phyloP scores from a whole-genome alignment of 2,113 vertebrate genomes.

The Cisticola juncidis region DNA sequence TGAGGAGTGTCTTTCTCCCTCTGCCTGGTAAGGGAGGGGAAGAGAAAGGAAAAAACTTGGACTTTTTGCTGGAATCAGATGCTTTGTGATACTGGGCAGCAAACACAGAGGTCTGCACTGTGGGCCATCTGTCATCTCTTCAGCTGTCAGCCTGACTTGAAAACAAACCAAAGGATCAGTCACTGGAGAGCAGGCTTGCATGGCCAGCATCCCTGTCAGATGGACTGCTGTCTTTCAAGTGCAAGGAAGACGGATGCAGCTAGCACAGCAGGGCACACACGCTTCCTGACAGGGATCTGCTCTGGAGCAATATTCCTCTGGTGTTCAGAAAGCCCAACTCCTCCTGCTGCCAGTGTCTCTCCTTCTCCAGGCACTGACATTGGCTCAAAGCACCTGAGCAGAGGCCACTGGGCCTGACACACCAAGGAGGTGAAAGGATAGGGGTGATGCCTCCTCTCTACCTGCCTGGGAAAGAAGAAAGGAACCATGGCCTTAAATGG shows the following conservation, averaged over 20 bases:
- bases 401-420: not conserved
- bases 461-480: not conserved
- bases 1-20: not conserved
- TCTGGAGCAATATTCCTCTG: not conserved
- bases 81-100: not conserved
- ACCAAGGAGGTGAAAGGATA: accelerated
- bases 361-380: not conserved
- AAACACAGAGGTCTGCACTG: not conserved
- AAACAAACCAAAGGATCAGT: not conserved
- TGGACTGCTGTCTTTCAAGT: not conserved
- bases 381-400: not conserved
- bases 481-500: not conserved
- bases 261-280: not conserved
- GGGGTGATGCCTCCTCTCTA: not conserved
- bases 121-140: constrained; percentile 14
- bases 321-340: not conserved
- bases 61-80: not conserved
- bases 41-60: not conserved
- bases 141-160: not conserved
- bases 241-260: not conserved
- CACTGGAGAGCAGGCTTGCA: not conserved
- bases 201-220: not conserved
- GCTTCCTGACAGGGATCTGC: not conserved
- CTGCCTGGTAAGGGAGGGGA: not conserved
- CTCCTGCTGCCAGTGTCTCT: not conserved